These are phyloP conservation scores for Actinostola sp. DNA, from an alignment of 92 coral and sea anemone genomes.

Conservation along the genomic window DNA sequence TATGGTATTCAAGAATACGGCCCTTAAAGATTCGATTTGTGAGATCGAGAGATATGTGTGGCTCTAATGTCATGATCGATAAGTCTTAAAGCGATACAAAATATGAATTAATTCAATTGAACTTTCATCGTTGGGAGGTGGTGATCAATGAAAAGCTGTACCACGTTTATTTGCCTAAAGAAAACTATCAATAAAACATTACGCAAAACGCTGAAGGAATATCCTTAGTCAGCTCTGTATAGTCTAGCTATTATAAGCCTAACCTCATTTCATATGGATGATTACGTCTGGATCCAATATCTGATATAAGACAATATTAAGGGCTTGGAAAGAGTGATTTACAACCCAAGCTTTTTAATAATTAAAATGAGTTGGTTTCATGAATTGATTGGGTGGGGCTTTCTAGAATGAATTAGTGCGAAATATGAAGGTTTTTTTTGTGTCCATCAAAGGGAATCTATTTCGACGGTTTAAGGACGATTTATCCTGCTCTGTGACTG, in stretches of 20 bases:
- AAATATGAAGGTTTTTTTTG: not conserved
- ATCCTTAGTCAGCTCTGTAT: not conserved
- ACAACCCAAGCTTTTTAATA: slow-evolving; percentile 30
- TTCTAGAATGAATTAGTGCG: slow-evolving; percentile 3
- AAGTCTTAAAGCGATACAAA: not conserved
- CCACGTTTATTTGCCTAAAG: not conserved
- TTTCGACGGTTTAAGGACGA: slow-evolving; percentile 1
- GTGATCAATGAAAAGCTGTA: not conserved
- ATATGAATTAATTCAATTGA: not conserved
- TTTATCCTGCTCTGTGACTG: not conserved
- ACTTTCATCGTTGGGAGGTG: not conserved
- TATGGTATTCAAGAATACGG: not conserved
- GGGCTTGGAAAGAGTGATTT: not conserved
- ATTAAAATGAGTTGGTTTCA: slow-evolving; percentile 11
- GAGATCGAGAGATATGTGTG: too few species aligned
- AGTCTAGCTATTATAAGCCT: not conserved
- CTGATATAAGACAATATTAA: slow-evolving; percentile 15
- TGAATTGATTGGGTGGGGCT: slow-evolving; percentile 24
- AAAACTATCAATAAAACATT: not conserved
- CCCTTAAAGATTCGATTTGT: not conserved
- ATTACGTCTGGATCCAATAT: slow-evolving; percentile 8
- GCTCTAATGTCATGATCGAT: too few species aligned
- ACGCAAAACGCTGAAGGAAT: not conserved
- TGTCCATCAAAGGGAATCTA: not conserved
- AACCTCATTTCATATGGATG: not conserved